These are phyloP conservation scores for Phylloscopus trochiloides DNA, from an alignment of 2,113 vertebrate genomes.

Conservation along the genomic window DNA sequence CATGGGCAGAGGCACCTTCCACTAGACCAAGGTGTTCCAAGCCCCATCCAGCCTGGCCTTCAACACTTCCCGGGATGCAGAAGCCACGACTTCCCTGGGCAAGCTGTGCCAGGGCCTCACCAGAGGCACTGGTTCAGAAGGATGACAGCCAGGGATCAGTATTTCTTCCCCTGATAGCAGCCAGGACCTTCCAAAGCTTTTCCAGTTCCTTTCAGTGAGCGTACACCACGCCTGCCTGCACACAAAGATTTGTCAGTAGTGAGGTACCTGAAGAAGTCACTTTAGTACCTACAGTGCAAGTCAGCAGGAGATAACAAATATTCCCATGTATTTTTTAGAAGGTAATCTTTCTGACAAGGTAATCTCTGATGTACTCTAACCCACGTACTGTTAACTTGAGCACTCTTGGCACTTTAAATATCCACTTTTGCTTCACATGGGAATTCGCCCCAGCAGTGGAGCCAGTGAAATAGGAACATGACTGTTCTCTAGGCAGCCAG, in stretches of 20 bases:
- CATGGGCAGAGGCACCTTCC: background rate
- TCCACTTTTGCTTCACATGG: background rate
- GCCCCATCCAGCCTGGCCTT: too few species aligned
- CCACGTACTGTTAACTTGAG: background rate
- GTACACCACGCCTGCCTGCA: background rate
- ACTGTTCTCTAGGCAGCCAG: background rate
- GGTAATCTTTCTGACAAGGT: conserved; percentile 24
- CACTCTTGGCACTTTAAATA: conserved; percentile 37
- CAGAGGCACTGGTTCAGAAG: background rate
- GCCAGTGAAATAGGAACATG: background rate
- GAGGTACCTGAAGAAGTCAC: background rate
- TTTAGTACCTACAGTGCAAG: background rate
- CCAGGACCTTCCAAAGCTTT: background rate
- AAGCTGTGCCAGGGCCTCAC: background rate
- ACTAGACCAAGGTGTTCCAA: background rate
- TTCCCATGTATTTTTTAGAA: background rate
- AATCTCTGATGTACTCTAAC: conserved; percentile 1
- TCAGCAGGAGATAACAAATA: background rate
- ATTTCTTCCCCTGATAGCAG: background rate
- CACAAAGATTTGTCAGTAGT: accelerated
- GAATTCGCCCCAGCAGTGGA: background rate
- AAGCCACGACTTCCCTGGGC: background rate
- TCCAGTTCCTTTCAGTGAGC: accelerated
- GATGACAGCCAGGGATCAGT: background rate
- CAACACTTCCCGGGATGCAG: background rate